Evolutionary conservation across 1,140 invertebrate species (phyloP).

Genomic region (Lordiphosa clarofinis): DNA sequence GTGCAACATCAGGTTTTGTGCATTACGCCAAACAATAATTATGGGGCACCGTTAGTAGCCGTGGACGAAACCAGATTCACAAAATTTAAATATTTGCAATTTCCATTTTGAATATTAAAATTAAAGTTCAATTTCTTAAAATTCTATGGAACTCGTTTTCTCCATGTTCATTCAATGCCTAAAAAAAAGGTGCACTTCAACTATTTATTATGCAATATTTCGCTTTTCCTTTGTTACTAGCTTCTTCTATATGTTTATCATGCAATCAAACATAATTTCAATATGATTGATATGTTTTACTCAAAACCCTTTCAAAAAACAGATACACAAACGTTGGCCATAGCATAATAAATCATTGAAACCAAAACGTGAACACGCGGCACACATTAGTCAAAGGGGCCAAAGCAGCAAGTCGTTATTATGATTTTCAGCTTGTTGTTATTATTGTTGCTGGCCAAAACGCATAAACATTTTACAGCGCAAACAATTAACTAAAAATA

Average conservation of each 20-base stretch:
- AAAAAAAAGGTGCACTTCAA: neutral
- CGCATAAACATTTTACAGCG: slow-evolving; percentile 73
- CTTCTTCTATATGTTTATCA: slow-evolving; percentile 36
- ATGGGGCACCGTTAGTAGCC: no score
- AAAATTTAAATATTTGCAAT: no score
- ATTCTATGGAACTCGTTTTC: neutral
- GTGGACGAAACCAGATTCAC: no score
- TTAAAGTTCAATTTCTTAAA: neutral
- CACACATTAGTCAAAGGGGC: slow-evolving; percentile 72
- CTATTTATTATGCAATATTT: slow-evolving; percentile 8
- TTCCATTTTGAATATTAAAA: neutral
- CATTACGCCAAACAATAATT: no score
- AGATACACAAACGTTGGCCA: slow-evolving; percentile 38
- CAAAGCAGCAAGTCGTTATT: slow-evolving; percentile 46
- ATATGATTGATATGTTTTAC: slow-evolving; percentile 68
- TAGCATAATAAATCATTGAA: slow-evolving; percentile 63
- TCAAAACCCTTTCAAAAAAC: slow-evolving; percentile 34
- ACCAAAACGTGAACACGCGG: slow-evolving; percentile 60
- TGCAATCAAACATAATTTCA: slow-evolving; percentile 65
- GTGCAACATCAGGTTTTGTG: no score
- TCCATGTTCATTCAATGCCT: no score
- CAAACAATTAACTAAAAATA: slow-evolving; percentile 74
- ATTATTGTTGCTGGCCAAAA: slow-evolving; percentile 50
- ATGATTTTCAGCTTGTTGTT: slow-evolving; percentile 11
- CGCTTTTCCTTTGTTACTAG: slow-evolving; percentile 5